Evolutionary conservation across 1,140 invertebrate species (phyloP), one percentile per base, ranked within the genome.

Genomic region (Stegodyphus mimosarum): DNA sequence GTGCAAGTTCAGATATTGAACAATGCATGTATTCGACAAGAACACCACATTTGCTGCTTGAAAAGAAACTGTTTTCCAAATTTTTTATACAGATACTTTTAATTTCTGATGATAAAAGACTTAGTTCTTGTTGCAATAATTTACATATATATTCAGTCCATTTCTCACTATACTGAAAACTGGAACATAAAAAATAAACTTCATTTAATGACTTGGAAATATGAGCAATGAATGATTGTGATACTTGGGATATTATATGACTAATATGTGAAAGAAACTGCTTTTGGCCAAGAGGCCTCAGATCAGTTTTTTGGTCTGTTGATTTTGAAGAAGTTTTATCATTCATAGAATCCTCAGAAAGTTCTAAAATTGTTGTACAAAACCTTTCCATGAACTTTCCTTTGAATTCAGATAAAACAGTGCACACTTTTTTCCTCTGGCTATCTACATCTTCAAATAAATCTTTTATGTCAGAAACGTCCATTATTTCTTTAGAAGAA

Each of bases 211-310:
- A 84, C 49, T 84, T 84, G 48, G 81, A 84, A 49, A 84, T 70
- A 10, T 84, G 81, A 70, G 73, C 66, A 60, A 84, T 71, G 33
- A 84, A 84, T 50, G 81, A 75, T 18, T 84, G 72, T 15, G 81
- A 84, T 33, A 84, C 81, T 50, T 84, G 81, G 18, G 81, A 55
- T 11, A 84, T 84, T 13, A 84, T 84, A 76, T 84, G 81, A 76
- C 74, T 84, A 71, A 84, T 84, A 15, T 84, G 81, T 15, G 81
- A 75, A 15, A 84, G 49, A 50, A 84, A 84, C 48, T 84, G 81
- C 17, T 84, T 84, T 53, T 84, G 81, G 6, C 81, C 81, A 51
- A 84, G n/a, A 11, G 81, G 81, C 11, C 72, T 75, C n/a, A 67
- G 6, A 10, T 72, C 79, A 55, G 52, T 69, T 71, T 81, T 71